Base-by-base conservation (phyloP, 2,113 vertebrate species). In the Orthonyx spaldingii region DNA sequence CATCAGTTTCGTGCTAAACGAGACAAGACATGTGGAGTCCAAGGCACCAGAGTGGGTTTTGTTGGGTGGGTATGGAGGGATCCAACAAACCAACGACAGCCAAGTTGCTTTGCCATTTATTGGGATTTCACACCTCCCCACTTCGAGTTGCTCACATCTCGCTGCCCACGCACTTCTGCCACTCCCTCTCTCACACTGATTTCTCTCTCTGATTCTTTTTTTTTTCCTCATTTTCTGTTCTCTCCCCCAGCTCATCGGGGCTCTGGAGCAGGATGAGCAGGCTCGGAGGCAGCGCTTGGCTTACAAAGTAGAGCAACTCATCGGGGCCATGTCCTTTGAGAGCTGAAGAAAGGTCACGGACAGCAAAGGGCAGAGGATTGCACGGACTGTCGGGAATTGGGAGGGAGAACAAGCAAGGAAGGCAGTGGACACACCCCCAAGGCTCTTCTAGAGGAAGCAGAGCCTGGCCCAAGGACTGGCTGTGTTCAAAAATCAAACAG, bases 251-350 rank as follows among this genome's bases (percentile, higher is more conserved):
- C 99, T 99, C 97, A 99, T 98, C 0, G 97, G 98, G 16, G 99
- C 99, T 7, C 93, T 99, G 95, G 99, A 99, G 93, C 99, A 99
- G 93, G 99, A 99, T 1, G 99, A 99, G 32, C 99, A 99, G 95
- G 99, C 99, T 1, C 98, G 98, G 87, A 98, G 99, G 94, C 99
- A 99, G 97, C 98, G 98, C 42, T 97, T 99, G 97, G 98, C 99
- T 2, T 99, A 99, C 98, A 99, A 99, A 97, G 99, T 99, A 96
- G 99, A 99, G 87, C 99, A 99, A 93, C 98, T 99, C 59, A 99
- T 99, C 41, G 96, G 97, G 30, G 99, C 99, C 96, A 99, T 99
- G 99, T 99, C 99, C 84, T 96, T 99, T 1, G 99, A 99, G 98
- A 99, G 99, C 98, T 99, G 99, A 99, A 97, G 91, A 95, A 90